Percentiles rank a stretch among this genome's conserved stretches.
phyloP scores from a whole-genome alignment of 2,113 vertebrate species.

The Diadophis punctatus region DNA sequence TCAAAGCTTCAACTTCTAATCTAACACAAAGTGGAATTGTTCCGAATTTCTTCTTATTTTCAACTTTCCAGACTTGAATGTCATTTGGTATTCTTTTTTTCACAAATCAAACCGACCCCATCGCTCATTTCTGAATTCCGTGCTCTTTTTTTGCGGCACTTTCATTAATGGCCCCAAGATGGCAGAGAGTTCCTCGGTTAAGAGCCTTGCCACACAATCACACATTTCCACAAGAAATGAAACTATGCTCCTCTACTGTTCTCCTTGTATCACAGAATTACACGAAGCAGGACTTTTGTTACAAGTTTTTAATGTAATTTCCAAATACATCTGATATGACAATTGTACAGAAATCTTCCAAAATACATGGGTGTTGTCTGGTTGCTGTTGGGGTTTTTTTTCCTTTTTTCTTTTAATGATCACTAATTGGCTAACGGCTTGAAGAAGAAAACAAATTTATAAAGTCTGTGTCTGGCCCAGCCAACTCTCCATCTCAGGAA shows the following conservation, averaged over 20 bases:
- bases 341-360: conserved; percentile 62
- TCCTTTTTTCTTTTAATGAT: conserved; percentile 21
- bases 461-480: conserved; percentile 28
- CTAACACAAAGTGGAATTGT: neutral
- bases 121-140: neutral
- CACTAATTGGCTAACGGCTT: conserved; percentile 59
- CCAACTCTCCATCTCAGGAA: neutral
- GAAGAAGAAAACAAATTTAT: conserved; percentile 53
- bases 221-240: neutral
- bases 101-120: neutral
- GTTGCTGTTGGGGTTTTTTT: neutral
- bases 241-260: neutral
- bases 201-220: neutral
- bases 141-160: neutral
- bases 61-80: neutral
- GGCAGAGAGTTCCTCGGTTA: neutral
- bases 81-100: neutral
- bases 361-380: conserved; percentile 50
- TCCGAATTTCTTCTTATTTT: neutral
- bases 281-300: conserved; percentile 28
- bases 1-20: neutral
- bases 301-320: conserved; percentile 67
- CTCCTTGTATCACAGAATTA: neutral
- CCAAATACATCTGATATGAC: conserved; percentile 64
- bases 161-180: neutral